phyloP scores from a whole-genome alignment of 1,140 invertebrate genomes.

The Tyrophagus putrescentiae region DNA sequence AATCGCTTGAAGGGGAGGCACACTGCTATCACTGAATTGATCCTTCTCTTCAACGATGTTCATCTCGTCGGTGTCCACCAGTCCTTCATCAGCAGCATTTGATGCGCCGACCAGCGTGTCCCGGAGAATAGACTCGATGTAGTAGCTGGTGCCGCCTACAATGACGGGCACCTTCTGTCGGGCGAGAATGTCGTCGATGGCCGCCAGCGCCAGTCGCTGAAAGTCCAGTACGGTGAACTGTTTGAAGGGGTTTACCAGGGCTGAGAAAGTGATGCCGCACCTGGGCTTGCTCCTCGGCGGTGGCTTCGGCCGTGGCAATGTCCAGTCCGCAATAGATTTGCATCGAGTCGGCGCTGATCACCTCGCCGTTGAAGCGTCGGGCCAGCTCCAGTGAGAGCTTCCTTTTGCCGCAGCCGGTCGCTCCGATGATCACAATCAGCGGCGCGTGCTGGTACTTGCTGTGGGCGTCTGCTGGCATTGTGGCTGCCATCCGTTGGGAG shows the following conservation, averaged over 20 bases:
- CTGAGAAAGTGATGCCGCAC: constrained; percentile 77
- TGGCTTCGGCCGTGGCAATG: constrained; percentile 91
- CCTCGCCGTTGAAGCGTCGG: constrained; percentile 66
- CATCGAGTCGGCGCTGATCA: constrained; percentile 98
- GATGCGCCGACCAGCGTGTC: constrained; percentile 44
- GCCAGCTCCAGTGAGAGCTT: constrained; percentile 85
- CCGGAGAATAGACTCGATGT: constrained; percentile 90
- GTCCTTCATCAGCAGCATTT: too few relatives aligned
- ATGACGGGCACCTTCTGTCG: constrained; percentile 69
- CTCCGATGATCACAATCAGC: constrained; percentile 74
- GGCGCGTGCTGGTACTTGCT: constrained; percentile 30
- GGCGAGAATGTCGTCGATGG: constrained; percentile 58
- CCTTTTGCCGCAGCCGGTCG: constrained; percentile 92
- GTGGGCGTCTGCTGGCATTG: too few relatives aligned
- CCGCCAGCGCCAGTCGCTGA: constrained; percentile 56
- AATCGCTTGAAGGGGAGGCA: too few relatives aligned
- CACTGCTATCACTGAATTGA: too few relatives aligned
- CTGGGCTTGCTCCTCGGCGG: constrained; percentile 52
- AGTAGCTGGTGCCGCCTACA: constrained; percentile 97
- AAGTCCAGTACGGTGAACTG: constrained; percentile 74
- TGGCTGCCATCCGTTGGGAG: too few relatives aligned
- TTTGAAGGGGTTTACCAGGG: constrained; percentile 61
- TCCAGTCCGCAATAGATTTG: constrained; percentile 91
- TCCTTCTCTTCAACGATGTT: too few relatives aligned
- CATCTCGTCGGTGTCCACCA: too few relatives aligned